These are phyloP conservation scores for Pteropus rufus DNA, from an alignment of 2,797 vertebrate species.

Conservation along the genomic window DNA sequence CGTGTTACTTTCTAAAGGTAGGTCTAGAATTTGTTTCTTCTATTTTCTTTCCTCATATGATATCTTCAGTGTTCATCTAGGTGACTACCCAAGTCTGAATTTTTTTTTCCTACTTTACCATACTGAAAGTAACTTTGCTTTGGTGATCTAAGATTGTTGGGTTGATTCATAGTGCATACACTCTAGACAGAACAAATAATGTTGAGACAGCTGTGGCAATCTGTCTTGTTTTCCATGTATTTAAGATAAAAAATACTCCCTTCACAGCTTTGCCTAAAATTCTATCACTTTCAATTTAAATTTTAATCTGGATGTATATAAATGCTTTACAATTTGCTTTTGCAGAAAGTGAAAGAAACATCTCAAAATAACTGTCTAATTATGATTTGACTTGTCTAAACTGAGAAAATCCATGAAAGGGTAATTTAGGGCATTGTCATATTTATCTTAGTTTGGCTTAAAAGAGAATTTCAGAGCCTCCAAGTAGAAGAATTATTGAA, in stretches of 20 bases:
- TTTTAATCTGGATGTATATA: not conserved
- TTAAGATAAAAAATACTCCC: not conserved
- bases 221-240: not conserved
- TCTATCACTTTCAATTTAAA: not conserved
- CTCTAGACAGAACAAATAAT: not conserved
- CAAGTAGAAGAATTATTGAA: not conserved
- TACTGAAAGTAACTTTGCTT: not conserved
- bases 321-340: not conserved
- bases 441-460: not conserved
- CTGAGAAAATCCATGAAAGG: not conserved
- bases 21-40: not conserved
- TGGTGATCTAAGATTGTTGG: not conserved
- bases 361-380: constrained; percentile 20
- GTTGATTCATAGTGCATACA: not conserved
- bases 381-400: not conserved
- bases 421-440: not conserved
- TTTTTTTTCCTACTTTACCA: not conserved
- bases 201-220: not conserved
- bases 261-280: not conserved
- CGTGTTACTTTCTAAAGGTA: not conserved
- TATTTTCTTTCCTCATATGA: not conserved
- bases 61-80: not conserved
- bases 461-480: not conserved
- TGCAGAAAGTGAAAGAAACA: not conserved
- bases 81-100: not conserved